A percentile compares a stretch with the other conserved stretches of the same genome.
phyloP scores from a whole-genome alignment of 2,113 vertebrate species.

The Hemibagrus wyckioides region DNA sequence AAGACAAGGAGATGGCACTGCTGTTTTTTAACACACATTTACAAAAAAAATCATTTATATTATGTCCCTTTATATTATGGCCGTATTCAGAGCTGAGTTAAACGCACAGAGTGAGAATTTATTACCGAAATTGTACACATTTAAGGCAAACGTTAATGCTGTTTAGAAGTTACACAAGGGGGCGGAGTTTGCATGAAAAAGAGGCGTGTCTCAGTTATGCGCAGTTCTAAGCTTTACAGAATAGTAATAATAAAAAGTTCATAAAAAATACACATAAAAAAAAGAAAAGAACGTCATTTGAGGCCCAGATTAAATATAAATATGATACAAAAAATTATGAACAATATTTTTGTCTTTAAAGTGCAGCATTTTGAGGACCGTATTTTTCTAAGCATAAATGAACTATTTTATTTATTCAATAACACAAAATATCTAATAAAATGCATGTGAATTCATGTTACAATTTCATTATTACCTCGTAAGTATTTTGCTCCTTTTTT shows the following conservation, averaged over 20 bases:
- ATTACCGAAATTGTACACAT: not conserved
- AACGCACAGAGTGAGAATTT: not conserved
- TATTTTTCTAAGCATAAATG: not conserved
- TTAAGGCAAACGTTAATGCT: not conserved
- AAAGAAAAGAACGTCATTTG: not conserved
- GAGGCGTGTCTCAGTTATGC: not conserved
- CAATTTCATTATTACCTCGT: not conserved
- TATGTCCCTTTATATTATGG: not conserved
- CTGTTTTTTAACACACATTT: not conserved
- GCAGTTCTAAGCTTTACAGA: not conserved
- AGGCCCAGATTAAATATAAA: not conserved
- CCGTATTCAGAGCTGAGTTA: not conserved
- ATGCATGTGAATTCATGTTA: not conserved
- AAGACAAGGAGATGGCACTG: not conserved
- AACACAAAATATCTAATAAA: not conserved
- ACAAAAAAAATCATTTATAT: not conserved
- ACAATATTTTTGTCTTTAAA: not conserved
- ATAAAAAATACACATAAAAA: not conserved
- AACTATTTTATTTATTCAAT: not conserved
- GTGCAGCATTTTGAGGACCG: not conserved
- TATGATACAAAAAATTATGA: not conserved
- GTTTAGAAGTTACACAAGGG: not conserved
- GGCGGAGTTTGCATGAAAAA: too few species aligned
- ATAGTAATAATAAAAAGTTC: not conserved
- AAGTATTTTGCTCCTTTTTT: too few species aligned